These are phyloP conservation scores for Corvus cornix DNA, from an alignment of 2,113 vertebrate species.

Conservation along the genomic window DNA sequence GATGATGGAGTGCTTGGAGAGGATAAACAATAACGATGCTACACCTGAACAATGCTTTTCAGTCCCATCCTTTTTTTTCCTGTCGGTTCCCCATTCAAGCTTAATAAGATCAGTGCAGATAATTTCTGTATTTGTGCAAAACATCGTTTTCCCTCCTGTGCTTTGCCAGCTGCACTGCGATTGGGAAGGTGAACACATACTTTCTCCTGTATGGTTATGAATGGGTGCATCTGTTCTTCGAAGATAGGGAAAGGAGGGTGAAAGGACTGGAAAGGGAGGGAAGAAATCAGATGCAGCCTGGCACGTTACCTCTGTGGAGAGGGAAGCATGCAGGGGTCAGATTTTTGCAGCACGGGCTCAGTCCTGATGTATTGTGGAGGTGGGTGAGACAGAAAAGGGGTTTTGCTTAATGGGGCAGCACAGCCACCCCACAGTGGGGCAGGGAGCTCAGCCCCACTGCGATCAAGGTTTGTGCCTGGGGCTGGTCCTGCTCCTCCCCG, in stretches of 20 bases:
- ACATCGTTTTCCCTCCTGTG: constrained; percentile 18
- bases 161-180: constrained; percentile 36
- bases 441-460: neutral
- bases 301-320: neutral
- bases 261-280: neutral
- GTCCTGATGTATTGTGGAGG: neutral
- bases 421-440: neutral
- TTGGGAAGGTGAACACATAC: neutral
- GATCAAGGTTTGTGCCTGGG: neutral
- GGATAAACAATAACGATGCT: constrained; percentile 9
- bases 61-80: neutral
- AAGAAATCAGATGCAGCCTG: neutral
- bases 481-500: neutral
- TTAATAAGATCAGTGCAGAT: constrained; percentile 41
- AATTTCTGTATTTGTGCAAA: constrained; percentile 13
- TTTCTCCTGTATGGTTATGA: neutral
- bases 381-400: neutral
- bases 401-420: neutral
- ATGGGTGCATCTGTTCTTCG: constrained; percentile 13
- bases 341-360: neutral
- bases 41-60: neutral
- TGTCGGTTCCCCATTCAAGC: neutral
- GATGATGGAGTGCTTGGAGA: constrained; percentile 29
- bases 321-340: fast-evolving
- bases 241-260: neutral